Percentiles rank a stretch among this genome's conserved stretches.
Evolutionary conservation across 2,888 invertebrate species (phyloP).

Genomic region (Eristalinus aeneus): DNA sequence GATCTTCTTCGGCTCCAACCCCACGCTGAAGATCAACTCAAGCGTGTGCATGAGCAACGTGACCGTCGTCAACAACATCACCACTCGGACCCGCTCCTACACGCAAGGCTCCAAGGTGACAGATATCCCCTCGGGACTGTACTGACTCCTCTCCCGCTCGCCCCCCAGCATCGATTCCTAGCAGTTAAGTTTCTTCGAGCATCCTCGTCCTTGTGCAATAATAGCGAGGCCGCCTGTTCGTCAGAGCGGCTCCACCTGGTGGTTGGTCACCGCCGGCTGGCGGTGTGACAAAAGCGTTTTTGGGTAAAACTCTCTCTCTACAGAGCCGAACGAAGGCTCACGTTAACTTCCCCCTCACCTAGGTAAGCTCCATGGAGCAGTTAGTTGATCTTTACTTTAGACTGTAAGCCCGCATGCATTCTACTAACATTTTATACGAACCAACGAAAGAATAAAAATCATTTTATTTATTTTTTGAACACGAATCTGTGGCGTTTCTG

Average conservation of each 20-base stretch:
- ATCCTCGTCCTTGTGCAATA: conserved; percentile 65
- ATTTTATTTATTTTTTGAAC: background rate
- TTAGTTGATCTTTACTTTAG: background rate
- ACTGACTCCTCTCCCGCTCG: conserved; percentile 79
- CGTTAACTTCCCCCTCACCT: background rate
- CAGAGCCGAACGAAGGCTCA: background rate
- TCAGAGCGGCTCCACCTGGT: conserved; percentile 40
- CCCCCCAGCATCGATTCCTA: background rate
- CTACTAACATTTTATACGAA: background rate
- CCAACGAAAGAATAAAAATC: background rate
- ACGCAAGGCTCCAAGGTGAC: conserved; percentile 84
- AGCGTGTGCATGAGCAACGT: conserved; percentile 64
- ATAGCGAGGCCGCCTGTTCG: conserved; percentile 14
- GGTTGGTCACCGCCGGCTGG: conserved; percentile 29
- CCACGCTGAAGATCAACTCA: conserved; percentile 75
- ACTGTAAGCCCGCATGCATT: background rate
- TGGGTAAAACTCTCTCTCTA: background rate
- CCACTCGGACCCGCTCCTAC: conserved; percentile 79
- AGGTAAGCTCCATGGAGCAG: background rate
- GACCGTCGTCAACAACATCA: conserved; percentile 83
- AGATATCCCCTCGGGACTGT: conserved; percentile 88
- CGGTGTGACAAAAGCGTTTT: background rate
- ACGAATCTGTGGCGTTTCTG: no score
- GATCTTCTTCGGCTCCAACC: conserved; percentile 79
- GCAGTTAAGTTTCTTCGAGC: conserved; percentile 16